Percentiles rank a stretch among this genome's conserved stretches.
Conservation (phyloP, 2,888 invertebrate genomes). For the Drepanosiphum platanoidis region DNA sequence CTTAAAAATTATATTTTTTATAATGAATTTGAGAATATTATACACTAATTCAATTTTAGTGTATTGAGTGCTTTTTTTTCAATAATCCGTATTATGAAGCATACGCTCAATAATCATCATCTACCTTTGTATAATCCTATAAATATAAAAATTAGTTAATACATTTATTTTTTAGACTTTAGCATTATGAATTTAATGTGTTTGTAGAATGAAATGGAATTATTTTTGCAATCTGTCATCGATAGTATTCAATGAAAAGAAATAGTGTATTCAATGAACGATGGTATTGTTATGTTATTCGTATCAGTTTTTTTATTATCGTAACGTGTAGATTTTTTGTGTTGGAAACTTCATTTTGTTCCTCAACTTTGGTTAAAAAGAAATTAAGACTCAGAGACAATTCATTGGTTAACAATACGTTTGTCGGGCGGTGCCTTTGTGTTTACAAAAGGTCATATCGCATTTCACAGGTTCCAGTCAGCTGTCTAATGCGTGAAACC, state of each 20-base stretch:
- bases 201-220: not conserved
- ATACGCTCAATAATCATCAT: no score
- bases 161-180: no score
- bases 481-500: not conserved
- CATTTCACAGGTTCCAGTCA: constrained; percentile 26
- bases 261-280: not conserved
- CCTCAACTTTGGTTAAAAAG: not conserved
- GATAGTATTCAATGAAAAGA: not conserved
- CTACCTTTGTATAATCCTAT: no score
- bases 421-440: constrained; percentile 29
- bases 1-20: no score
- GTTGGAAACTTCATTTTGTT: not conserved
- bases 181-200: not conserved
- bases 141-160: no score
- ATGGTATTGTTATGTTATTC: not conserved
- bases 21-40: no score
- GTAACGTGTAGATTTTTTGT: not conserved
- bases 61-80: no score
- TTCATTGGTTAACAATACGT: constrained; percentile 1
- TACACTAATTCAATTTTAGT: no score
- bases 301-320: not conserved
- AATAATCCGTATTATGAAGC: no score
- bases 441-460: constrained; percentile 41
- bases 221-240: not conserved
- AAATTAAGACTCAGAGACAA: not conserved